These are phyloP conservation scores for Karalla daura DNA, from an alignment of 2,797 vertebrate genomes.

Conservation along the genomic window DNA sequence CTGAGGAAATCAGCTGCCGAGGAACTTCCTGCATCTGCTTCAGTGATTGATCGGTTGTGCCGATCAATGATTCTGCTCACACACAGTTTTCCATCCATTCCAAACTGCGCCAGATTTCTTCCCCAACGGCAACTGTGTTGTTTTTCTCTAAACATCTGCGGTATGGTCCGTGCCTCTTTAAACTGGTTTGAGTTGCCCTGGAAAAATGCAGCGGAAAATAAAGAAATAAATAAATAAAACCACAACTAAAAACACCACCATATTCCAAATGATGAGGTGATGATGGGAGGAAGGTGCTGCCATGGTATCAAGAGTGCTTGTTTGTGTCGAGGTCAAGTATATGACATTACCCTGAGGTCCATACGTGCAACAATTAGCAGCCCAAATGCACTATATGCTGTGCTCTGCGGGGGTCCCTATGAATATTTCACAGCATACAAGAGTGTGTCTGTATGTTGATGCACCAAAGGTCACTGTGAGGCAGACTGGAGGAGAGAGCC, in stretches of 20 bases:
- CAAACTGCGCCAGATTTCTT: too few relatives aligned
- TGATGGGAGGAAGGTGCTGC: neutral
- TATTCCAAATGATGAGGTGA: slow-evolving; percentile 1
- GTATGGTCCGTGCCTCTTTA: too few relatives aligned
- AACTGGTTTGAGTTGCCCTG: too few relatives aligned
- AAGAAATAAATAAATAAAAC: neutral
- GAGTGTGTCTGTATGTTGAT: slow-evolving; percentile 26
- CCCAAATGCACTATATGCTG: slow-evolving; percentile 20
- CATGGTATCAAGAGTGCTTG: neutral
- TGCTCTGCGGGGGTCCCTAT: slow-evolving; percentile 29
- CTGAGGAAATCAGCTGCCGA: too few relatives aligned
- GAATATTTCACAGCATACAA: slow-evolving; percentile 59
- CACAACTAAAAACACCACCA: neutral
- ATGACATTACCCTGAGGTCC: slow-evolving; percentile 31
- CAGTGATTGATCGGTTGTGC: too few relatives aligned
- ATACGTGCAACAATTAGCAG: slow-evolving; percentile 51
- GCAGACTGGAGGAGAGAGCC: slow-evolving; percentile 20
- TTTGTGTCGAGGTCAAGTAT: slow-evolving; percentile 4
- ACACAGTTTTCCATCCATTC: too few relatives aligned
- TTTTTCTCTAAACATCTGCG: too few relatives aligned
- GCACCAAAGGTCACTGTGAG: slow-evolving; percentile 36
- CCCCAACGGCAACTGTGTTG: too few relatives aligned
- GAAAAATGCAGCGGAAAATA: too few relatives aligned
- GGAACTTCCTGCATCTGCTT: too few relatives aligned
- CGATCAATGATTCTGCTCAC: too few relatives aligned